Percentiles rank a stretch among this genome's conserved stretches.
Conservation (phyloP, 2,888 invertebrate genomes). For the Lordiphosa andalusiaca region DNA sequence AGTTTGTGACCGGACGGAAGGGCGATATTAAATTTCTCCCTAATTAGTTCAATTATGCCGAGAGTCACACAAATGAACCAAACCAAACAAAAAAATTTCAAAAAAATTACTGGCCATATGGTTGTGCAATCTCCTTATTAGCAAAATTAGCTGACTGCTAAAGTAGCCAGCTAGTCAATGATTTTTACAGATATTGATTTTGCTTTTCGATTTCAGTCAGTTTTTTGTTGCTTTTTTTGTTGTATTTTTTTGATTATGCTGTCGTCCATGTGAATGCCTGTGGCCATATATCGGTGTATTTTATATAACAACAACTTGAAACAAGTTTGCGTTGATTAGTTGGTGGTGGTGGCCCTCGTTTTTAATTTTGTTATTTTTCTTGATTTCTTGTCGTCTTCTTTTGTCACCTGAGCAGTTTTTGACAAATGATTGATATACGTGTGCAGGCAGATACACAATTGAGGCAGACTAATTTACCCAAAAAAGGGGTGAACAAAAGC, state of each 20-base stretch:
- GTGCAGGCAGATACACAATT: conserved; percentile 40
- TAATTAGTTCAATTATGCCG: conserved; percentile 66
- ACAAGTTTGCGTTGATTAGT: conserved; percentile 33
- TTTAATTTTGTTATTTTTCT: conserved; percentile 15
- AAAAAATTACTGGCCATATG: conserved; percentile 1
- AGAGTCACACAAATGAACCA: conserved; percentile 13
- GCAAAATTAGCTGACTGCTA: conserved; percentile 36
- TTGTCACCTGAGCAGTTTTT: conserved; percentile 36
- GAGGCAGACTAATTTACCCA: conserved; percentile 33
- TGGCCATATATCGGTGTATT: conserved; percentile 10
- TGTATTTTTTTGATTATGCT: conserved; percentile 8
- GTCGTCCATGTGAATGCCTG: conserved; percentile 18
- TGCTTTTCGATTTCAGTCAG: conserved; percentile 20
- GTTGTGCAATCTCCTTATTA: conserved; percentile 44
- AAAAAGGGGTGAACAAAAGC: conserved; percentile 38
- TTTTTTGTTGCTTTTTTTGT: background rate
- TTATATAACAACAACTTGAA: conserved; percentile 42
- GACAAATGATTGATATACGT: conserved; percentile 64
- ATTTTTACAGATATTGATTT: conserved; percentile 47
- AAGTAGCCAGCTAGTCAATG: conserved; percentile 16
- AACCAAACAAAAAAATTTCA: background rate
- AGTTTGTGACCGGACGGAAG: conserved; percentile 39
- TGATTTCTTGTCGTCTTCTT: conserved; percentile 30
- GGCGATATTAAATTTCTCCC: conserved; percentile 48
- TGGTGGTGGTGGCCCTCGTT: conserved; percentile 32